Conservation (phyloP, 2,888 invertebrate species). For the Deilephila porcellus region DNA sequence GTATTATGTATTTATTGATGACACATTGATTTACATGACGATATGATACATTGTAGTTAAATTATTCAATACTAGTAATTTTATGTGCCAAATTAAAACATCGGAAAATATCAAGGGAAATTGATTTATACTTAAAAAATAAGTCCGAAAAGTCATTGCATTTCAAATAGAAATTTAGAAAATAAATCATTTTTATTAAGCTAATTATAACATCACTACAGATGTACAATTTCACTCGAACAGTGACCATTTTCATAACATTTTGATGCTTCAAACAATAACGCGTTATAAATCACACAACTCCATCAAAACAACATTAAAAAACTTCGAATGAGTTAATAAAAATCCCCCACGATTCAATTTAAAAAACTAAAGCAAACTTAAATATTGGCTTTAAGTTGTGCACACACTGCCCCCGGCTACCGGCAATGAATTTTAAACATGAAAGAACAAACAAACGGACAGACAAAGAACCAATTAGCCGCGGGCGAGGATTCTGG, state of each 20-base stretch:
- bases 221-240: too few relatives aligned
- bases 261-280: neutral
- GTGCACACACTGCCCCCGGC: slow-evolving; percentile 64
- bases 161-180: too few relatives aligned
- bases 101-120: too few relatives aligned
- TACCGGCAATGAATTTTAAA: slow-evolving; percentile 66
- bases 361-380: slow-evolving; percentile 71
- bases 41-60: neutral
- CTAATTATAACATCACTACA: too few relatives aligned
- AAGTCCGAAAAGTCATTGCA: too few relatives aligned
- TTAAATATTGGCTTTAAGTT: slow-evolving; percentile 69
- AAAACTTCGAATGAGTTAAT: slow-evolving; percentile 37
- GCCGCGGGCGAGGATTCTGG: slow-evolving; percentile 64
- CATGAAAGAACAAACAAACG: slow-evolving; percentile 60
- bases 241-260: neutral
- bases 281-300: neutral
- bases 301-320: slow-evolving; percentile 46
- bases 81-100: too few relatives aligned
- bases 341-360: slow-evolving; percentile 50
- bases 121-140: too few relatives aligned
- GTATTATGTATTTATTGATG: too few relatives aligned
- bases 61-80: too few relatives aligned
- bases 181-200: too few relatives aligned
- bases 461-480: slow-evolving; percentile 69
- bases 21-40: slow-evolving; percentile 31